Percentiles rank a stretch among this genome's conserved stretches.
phyloP scores from a whole-genome alignment of 2,888 invertebrate genomes.

The Drosophila melanosoma region DNA sequence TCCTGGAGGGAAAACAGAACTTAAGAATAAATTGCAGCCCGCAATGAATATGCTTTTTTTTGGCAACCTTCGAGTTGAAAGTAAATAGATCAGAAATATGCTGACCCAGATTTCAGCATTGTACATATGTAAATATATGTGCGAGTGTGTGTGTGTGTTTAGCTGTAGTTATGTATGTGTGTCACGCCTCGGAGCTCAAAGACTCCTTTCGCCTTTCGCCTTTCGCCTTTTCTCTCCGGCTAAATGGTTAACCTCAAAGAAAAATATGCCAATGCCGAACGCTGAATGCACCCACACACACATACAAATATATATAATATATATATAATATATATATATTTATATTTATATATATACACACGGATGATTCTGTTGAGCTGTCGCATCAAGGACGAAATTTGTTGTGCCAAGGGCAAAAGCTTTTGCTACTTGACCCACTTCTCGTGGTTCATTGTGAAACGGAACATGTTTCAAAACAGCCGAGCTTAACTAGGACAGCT shows the following conservation, averaged over 20 bases:
- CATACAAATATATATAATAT: not conserved
- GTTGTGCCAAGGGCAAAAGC: conserved; percentile 56
- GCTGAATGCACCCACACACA: not conserved
- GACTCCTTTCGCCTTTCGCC: not conserved
- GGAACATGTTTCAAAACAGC: conserved; percentile 42
- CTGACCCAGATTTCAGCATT: conserved; percentile 40
- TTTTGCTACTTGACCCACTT: conserved; percentile 60
- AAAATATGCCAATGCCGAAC: not conserved
- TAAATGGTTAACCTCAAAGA: not conserved
- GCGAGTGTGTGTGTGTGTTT: not conserved
- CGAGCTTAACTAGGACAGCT: conserved; percentile 43
- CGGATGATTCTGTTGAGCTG: conserved; percentile 10
- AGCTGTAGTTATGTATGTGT: conserved; percentile 7
- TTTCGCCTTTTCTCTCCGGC: not conserved
- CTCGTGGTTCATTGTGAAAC: conserved; percentile 4
- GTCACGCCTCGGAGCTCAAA: conserved; percentile 1
- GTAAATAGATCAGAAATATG: conserved; percentile 30
- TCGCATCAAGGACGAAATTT: conserved; percentile 58
- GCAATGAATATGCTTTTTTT: not conserved
- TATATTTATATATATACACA: not conserved
- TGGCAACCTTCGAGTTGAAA: conserved; percentile 1
- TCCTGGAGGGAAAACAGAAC: conserved; percentile 26
- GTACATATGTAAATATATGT: not conserved
- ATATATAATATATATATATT: not conserved
- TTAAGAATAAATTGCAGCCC: not conserved